These are phyloP conservation scores for Acleris holmiana DNA, from an alignment of 2,888 invertebrate species.

Conservation along the genomic window DNA sequence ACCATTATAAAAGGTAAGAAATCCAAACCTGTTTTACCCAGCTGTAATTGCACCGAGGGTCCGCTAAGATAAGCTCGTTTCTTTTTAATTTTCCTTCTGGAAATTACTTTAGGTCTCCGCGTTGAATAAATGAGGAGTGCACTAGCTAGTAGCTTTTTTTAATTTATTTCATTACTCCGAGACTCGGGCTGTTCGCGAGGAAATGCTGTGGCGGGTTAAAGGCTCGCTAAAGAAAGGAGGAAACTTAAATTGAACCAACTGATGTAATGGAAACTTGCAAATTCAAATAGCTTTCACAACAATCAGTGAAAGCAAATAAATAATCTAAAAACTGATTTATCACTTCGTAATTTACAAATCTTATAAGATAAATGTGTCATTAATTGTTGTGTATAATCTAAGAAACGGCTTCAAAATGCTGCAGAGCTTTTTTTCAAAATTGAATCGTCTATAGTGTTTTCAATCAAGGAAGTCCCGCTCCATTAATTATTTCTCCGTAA, in stretches of 20 bases:
- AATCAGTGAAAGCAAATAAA: too few species aligned
- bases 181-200: conserved; percentile 50
- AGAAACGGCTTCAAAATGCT: too few species aligned
- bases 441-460: too few species aligned
- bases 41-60: conserved; percentile 65
- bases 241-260: not conserved
- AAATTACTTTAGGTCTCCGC: conserved; percentile 69
- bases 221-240: conserved; percentile 41
- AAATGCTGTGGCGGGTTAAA: conserved; percentile 54
- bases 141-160: conserved; percentile 49
- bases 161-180: conserved; percentile 58
- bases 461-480: too few species aligned
- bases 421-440: too few species aligned
- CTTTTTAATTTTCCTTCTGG: conserved; percentile 74
- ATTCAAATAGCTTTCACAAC: too few species aligned
- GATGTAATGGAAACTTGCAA: not conserved
- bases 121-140: conserved; percentile 70
- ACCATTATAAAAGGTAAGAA: conserved; percentile 38
- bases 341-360: too few species aligned
- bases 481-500: too few species aligned
- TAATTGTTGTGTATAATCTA: too few species aligned
- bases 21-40: conserved; percentile 57
- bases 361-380: too few species aligned
- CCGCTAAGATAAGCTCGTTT: conserved; percentile 70
- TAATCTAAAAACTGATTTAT: too few species aligned